Evolutionary conservation across 64 coral and sea anemone genomes (phyloP), one percentile per base, ranked within the genome.

Genomic region (Catalaphyllia jardinei): DNA sequence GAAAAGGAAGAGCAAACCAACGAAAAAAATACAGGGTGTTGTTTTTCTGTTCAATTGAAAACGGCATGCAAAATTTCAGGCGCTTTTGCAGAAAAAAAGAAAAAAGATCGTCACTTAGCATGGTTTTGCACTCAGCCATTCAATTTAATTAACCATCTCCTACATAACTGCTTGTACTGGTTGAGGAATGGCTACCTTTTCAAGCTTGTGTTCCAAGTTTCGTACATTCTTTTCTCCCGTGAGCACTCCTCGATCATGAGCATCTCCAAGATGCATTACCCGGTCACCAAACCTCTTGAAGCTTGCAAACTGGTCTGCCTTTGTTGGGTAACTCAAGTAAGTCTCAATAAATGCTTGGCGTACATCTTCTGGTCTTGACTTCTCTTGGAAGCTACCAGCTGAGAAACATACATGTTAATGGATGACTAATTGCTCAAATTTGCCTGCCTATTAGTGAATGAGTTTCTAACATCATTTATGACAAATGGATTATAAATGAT

Each of bases 201-300:
- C 85, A 14, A 98, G 88, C 29, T 73, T 92, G n/a, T 73, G 92
- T 60, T 93, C 83, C 62, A 98, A 83, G 22, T 78, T 93, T 52
- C 91, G 78, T 0, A 93, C 94, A 38, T 71, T 95, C 83, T 90
- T 95, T 71, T 94, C 91, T 83, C 96, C 96, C 60, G 96, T 98
- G 29, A 98, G 67, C 10, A 98, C 82, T 65, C 93, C 93, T 88
- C 85, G 88, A 73, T 98, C 96, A 88, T 93, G 84, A 29, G 83
- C 93, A 86, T 98, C 88, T 50, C 83, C 86, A 6, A 98, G 73
- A 51, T 98, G 87, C 77, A 98, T 95, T 15, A 95, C 88, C 59
- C 78, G 52, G 24, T 95, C 79, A 29, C 92, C 91, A 86, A 98
- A 98, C 29, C 77, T 89, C 73, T 91, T 95, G 63, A 98, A 95